A percentile compares a stretch with the other conserved stretches of the same genome.
phyloP scores from a whole-genome alignment of 2,888 invertebrate genomes.

The Phaedon cochleariae region DNA sequence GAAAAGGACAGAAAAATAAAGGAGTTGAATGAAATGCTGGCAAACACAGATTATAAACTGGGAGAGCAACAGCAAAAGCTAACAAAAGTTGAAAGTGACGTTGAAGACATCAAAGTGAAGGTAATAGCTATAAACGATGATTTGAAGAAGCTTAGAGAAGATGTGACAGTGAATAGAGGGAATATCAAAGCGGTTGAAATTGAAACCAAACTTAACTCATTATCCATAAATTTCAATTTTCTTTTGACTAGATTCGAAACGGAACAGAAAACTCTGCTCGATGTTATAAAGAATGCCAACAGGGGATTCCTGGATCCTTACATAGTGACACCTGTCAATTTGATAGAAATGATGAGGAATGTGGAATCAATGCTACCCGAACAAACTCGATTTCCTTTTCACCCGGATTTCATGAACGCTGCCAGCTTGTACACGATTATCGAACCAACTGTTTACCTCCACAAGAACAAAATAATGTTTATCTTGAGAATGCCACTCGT shows the following conservation, averaged over 20 bases:
- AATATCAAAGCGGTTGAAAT: slow-evolving; percentile 1
- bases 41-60: slow-evolving; percentile 11
- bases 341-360: slow-evolving; percentile 17
- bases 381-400: slow-evolving; percentile 21
- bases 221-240: slow-evolving; percentile 20
- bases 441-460: slow-evolving; percentile 14
- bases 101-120: slow-evolving; percentile 9
- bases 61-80: slow-evolving; percentile 13
- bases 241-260: slow-evolving; percentile 9
- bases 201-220: slow-evolving; percentile 9
- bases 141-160: not conserved
- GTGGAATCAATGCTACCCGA: slow-evolving; percentile 19
- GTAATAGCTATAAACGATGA: slow-evolving; percentile 8
- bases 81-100: not conserved
- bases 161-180: slow-evolving; percentile 5
- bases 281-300: slow-evolving; percentile 19
- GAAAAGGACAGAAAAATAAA: slow-evolving; percentile 24
- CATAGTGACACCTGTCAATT: slow-evolving; percentile 18
- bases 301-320: slow-evolving; percentile 20
- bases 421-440: slow-evolving; percentile 21
- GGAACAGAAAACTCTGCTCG: slow-evolving; percentile 20
- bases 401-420: slow-evolving; percentile 15
- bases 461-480: slow-evolving; percentile 18
- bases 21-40: slow-evolving; percentile 13
- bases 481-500: slow-evolving; percentile 20